phyloP scores from a whole-genome alignment of 2,888 invertebrate species.

The Cyclophora albipunctata region DNA sequence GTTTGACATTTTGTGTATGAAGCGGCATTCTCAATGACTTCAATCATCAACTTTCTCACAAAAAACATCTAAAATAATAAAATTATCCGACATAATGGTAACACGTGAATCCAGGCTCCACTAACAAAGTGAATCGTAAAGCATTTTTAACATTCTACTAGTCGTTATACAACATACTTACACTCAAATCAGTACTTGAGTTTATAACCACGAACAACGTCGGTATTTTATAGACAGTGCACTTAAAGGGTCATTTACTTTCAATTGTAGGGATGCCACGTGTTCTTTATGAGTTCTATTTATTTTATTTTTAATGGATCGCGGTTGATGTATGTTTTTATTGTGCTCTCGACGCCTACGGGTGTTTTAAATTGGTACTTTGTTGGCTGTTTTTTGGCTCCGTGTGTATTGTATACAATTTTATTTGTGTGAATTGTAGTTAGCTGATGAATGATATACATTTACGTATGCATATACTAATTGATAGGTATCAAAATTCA shows the following conservation, averaged over 20 bases:
- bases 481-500: no score
- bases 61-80: no score
- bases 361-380: constrained; percentile 1
- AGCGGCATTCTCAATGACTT: no score
- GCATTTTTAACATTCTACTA: not conserved
- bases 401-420: not conserved
- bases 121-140: no score
- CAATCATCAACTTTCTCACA: no score
- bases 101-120: no score
- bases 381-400: no score
- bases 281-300: constrained; percentile 22
- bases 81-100: no score
- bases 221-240: constrained; percentile 29
- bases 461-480: no score
- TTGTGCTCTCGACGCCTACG: constrained; percentile 12
- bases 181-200: constrained; percentile 10
- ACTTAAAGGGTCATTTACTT: constrained; percentile 31
- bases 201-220: constrained; percentile 19
- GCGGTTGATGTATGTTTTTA: constrained; percentile 10
- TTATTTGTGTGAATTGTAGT: no score
- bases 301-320: constrained; percentile 17
- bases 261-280: constrained; percentile 29
- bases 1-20: no score
- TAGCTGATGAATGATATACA: no score
- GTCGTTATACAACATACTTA: not conserved